Evolutionary conservation across 2,113 vertebrate species (phyloP).

Genomic region (Rallus limicola): DNA sequence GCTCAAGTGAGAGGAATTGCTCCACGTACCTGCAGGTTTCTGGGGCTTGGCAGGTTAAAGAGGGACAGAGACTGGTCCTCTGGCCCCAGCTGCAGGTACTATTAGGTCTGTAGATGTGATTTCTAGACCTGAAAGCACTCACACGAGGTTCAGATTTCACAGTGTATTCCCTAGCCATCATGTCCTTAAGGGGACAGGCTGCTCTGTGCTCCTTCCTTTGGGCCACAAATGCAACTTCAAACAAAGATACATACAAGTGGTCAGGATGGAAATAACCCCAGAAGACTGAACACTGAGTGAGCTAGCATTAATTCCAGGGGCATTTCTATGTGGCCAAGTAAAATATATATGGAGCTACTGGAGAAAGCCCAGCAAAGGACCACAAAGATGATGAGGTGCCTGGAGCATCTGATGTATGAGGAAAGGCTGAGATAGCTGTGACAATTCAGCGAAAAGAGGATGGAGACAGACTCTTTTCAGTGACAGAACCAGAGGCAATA

Average conservation of each 20-base stretch:
- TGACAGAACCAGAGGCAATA: neutral
- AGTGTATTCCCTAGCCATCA: neutral
- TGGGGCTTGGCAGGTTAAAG: neutral
- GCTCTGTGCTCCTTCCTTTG: neutral
- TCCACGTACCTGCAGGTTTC: neutral
- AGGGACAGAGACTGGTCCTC: neutral
- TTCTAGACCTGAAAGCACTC: neutral
- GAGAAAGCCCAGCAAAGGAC: neutral
- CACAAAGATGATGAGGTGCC: neutral
- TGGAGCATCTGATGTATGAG: neutral
- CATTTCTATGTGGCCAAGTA: neutral
- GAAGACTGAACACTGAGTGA: neutral
- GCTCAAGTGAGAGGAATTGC: neutral
- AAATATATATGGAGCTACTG: neutral
- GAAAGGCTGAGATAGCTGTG: neutral
- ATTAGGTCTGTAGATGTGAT: neutral
- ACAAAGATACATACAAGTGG: rapidly evolving
- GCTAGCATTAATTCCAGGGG: neutral
- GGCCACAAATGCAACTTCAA: neutral
- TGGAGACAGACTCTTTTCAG: neutral
- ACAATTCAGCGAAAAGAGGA: neutral
- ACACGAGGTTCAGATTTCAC: neutral
- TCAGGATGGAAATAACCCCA: neutral
- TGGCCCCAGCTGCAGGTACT: neutral
- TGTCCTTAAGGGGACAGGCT: neutral